Conservation (phyloP, 2,888 invertebrate species). For the Tetranychus piercei region DNA sequence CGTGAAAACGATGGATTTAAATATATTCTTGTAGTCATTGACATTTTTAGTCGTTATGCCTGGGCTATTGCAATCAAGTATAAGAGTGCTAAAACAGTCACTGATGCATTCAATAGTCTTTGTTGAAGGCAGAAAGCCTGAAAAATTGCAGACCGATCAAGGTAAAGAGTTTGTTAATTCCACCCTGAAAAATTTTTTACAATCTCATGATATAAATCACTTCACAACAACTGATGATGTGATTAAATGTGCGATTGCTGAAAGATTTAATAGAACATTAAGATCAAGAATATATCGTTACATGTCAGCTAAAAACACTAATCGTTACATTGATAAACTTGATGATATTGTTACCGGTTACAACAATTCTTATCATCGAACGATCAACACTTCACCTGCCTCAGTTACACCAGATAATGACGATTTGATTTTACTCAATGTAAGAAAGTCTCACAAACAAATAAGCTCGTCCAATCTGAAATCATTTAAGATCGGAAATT, state of each 20-base stretch:
- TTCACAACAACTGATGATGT: conserved; percentile 27
- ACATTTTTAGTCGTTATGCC: conserved; percentile 26
- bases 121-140: not conserved
- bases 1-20: conserved; percentile 24
- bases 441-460: no score
- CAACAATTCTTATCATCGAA: not conserved
- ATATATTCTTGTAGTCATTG: conserved; percentile 25
- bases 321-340: not conserved
- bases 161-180: conserved; percentile 26
- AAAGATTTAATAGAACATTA: conserved; percentile 29
- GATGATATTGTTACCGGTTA: not conserved
- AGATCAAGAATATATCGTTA: conserved; percentile 28
- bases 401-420: not conserved
- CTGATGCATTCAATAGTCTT: not conserved
- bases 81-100: conserved; percentile 22
- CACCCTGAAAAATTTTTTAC: not conserved
- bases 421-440: not conserved
- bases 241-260: conserved; percentile 29
- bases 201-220: conserved; percentile 18
- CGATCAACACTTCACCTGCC: not conserved
- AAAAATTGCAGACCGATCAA: conserved; percentile 22
- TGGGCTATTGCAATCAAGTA: conserved; percentile 25
- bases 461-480: no score
- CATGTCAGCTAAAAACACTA: conserved; percentile 27
- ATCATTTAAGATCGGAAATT: not conserved